These are phyloP conservation scores for Cygnus atratus DNA, from an alignment of 2,113 vertebrate species.

Conservation along the genomic window DNA sequence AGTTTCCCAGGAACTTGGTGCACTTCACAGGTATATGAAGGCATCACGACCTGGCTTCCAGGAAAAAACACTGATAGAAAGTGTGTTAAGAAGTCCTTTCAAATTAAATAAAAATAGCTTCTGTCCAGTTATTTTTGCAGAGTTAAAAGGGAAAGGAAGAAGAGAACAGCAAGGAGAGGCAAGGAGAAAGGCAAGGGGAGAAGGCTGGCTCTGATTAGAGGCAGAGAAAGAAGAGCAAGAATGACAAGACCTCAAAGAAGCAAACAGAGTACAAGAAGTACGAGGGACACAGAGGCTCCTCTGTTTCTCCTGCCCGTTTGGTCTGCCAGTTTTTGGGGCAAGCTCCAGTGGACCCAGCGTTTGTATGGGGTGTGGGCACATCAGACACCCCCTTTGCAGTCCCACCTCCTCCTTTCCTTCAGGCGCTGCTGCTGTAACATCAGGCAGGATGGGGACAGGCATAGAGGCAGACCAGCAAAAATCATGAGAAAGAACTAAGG, in stretches of 20 bases:
- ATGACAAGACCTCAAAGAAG: neutral
- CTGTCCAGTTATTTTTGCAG: neutral
- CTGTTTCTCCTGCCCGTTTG: neutral
- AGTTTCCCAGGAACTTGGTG: neutral
- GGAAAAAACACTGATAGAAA: neutral
- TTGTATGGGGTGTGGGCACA: neutral
- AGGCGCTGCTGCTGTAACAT: neutral
- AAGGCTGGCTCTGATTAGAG: neutral
- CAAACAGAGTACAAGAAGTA: neutral
- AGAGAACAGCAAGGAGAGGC: neutral
- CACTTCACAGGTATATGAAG: neutral
- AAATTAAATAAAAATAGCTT: neutral
- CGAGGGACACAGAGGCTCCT: neutral
- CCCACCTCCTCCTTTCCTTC: neutral
- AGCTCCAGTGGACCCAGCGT: neutral
- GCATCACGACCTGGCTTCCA: neutral
- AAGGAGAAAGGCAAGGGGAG: neutral
- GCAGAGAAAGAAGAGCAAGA: neutral
- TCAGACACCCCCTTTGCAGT: neutral
- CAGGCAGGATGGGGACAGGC: rapidly evolving
- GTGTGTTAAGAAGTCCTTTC: neutral
- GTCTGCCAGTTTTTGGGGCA: neutral
- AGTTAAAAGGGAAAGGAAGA: neutral
- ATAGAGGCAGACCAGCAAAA: neutral
- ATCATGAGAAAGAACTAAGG: neutral